Percentiles rank a stretch among this genome's conserved stretches.
Conservation (phyloP, 2,797 vertebrate genomes). For the Chaunax sp. region DNA sequence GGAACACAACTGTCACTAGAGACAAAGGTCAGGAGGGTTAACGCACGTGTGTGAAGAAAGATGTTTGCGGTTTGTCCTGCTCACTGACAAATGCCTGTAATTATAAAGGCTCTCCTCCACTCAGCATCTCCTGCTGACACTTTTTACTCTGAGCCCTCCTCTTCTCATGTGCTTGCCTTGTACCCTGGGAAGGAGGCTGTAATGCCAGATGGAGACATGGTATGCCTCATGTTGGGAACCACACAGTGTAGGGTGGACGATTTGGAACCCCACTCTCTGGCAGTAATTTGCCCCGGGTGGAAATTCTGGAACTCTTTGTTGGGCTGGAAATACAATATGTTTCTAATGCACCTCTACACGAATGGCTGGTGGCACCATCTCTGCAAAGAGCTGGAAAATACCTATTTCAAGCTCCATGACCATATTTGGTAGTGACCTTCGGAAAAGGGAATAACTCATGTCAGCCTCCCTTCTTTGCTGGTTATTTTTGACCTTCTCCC, state of each 20-base stretch:
- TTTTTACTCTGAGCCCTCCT: constrained; percentile 29
- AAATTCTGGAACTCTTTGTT: constrained; percentile 66
- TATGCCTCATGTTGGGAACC: constrained; percentile 55
- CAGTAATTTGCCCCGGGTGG: constrained; percentile 53
- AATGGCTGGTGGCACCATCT: constrained; percentile 51
- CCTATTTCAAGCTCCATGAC: constrained; percentile 68
- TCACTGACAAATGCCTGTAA: constrained; percentile 28
- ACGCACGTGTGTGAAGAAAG: constrained; percentile 29
- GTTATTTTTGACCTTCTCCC: constrained; percentile 66
- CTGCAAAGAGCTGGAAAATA: constrained; percentile 67
- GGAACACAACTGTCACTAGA: constrained; percentile 66
- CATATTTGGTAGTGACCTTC: constrained; percentile 74
- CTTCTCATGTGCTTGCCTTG: constrained; percentile 38
- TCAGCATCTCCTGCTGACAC: constrained; percentile 27
- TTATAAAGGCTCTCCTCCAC: constrained; percentile 40
- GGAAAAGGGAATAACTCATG: constrained; percentile 73
- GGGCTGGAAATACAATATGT: constrained; percentile 51
- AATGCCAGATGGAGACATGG: constrained; percentile 70
- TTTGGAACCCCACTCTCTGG: constrained; percentile 56
- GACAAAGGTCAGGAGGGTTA: constrained; percentile 59
- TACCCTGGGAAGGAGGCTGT: constrained; percentile 56
- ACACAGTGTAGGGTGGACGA: constrained; percentile 45
- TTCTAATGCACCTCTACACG: constrained; percentile 62
- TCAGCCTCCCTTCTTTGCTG: constrained; percentile 52
- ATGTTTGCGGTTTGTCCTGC: constrained; percentile 28